Conservation (phyloP, 2,888 invertebrate genomes). For the Protophormia terraenovae region DNA sequence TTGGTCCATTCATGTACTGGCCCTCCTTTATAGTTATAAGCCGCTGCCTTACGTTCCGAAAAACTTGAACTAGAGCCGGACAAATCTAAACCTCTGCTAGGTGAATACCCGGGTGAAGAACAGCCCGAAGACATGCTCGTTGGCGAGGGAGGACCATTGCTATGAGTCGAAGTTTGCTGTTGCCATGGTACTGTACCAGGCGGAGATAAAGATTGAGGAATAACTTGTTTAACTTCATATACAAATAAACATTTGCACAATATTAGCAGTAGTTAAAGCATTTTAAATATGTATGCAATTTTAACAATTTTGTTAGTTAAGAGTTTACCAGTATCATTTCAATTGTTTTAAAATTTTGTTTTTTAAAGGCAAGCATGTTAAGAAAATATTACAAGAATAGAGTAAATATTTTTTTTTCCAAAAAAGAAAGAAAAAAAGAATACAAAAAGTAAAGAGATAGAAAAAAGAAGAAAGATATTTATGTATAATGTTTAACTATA, state of each 20-base stretch:
- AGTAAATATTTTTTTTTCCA: background rate
- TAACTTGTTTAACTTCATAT: conserved; percentile 85
- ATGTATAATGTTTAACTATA: conserved; percentile 27
- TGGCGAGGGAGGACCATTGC: conserved; percentile 84
- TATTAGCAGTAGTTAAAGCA: conserved; percentile 19
- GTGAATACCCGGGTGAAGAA: conserved; percentile 83
- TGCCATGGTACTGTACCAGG: conserved; percentile 86
- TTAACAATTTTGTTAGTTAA: conserved; percentile 8
- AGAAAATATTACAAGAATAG: background rate
- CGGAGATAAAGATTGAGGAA: conserved; percentile 84
- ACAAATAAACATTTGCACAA: background rate
- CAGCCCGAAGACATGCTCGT: conserved; percentile 86
- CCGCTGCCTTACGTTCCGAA: conserved; percentile 84
- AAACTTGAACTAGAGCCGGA: conserved; percentile 85
- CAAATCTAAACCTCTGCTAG: conserved; percentile 83
- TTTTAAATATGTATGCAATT: background rate
- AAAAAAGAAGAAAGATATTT: conserved; percentile 23
- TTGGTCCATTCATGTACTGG: conserved; percentile 90
- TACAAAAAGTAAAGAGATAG: conserved; percentile 3
- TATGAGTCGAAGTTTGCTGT: conserved; percentile 81
- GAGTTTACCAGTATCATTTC: conserved; percentile 32
- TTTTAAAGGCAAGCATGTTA: conserved; percentile 54
- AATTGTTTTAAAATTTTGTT: conserved; percentile 25
- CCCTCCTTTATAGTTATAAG: conserved; percentile 85
- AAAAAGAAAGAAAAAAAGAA: background rate